Percentiles rank a stretch among this genome's conserved stretches.
Evolutionary conservation across 2,797 vertebrate genomes (phyloP).

Genomic region (Morus bassanus): DNA sequence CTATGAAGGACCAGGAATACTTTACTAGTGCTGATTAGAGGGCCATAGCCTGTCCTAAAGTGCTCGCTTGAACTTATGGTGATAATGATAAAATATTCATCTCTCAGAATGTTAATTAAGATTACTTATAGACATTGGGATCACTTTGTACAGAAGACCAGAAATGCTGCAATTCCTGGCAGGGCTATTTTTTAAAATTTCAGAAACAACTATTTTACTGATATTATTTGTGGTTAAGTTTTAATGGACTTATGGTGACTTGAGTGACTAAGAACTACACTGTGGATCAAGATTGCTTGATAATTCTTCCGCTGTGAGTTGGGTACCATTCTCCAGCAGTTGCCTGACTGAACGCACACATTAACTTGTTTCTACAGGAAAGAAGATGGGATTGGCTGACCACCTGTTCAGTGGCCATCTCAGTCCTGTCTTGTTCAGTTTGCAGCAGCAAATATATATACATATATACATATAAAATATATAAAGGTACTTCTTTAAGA

Average conservation of each 20-base stretch:
- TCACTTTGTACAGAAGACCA: not conserved
- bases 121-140: not conserved
- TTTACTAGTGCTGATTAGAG: not conserved
- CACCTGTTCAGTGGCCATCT: not conserved
- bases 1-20: not conserved
- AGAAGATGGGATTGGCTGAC: not conserved
- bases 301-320: not conserved
- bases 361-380: not conserved
- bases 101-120: not conserved
- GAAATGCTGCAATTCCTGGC: not conserved
- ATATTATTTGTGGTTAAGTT: not conserved
- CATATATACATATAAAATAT: no score
- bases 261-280: not conserved
- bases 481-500: not conserved
- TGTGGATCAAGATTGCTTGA: not conserved
- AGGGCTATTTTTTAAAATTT: not conserved
- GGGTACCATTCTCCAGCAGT: not conserved
- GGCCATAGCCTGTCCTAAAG: not conserved
- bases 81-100: slow-evolving; percentile 2
- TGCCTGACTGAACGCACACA: not conserved
- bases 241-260: not conserved
- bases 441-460: not conserved
- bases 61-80: not conserved
- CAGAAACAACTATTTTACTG: not conserved
- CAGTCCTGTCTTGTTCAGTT: not conserved